These are phyloP conservation scores for Cyphomyrmex costatus DNA, from an alignment of 1,140 invertebrate genomes.

Conservation along the genomic window DNA sequence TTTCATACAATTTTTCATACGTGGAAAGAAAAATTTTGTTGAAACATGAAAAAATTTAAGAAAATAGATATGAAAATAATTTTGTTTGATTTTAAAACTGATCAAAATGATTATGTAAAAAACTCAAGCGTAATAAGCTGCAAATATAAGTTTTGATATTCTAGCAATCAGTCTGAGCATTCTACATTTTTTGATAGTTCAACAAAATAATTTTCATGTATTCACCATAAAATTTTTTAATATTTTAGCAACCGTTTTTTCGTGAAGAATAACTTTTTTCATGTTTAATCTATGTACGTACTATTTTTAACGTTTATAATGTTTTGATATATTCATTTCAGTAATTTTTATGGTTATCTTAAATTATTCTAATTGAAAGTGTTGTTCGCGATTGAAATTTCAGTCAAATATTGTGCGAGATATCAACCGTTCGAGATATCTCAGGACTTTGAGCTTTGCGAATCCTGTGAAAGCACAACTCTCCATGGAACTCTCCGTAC, in stretches of 20 bases:
- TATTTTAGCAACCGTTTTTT: background rate
- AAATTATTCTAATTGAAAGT: background rate
- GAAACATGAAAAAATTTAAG: too few relatives aligned
- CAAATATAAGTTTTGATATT: too few relatives aligned
- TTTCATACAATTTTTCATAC: background rate
- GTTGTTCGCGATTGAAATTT: conserved; percentile 18
- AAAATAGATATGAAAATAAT: too few relatives aligned
- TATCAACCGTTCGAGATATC: conserved; percentile 4
- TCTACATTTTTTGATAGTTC: too few relatives aligned
- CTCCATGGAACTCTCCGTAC: conserved; percentile 32
- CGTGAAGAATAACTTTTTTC: background rate
- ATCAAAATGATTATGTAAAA: too few relatives aligned
- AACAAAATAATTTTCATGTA: too few relatives aligned
- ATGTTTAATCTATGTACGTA: background rate
- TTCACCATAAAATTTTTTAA: too few relatives aligned
- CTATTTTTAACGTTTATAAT: background rate
- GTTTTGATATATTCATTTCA: background rate
- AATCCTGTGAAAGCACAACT: conserved; percentile 64
- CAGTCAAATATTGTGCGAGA: conserved; percentile 17
- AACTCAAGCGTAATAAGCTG: too few relatives aligned
- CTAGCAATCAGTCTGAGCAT: too few relatives aligned
- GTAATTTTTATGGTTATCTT: background rate
- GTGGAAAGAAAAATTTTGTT: too few relatives aligned
- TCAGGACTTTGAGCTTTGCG: conserved; percentile 17
- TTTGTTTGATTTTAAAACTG: too few relatives aligned